Evolutionary conservation across 2,113 vertebrate genomes (phyloP).

Genomic region (Petroica traversi): DNA sequence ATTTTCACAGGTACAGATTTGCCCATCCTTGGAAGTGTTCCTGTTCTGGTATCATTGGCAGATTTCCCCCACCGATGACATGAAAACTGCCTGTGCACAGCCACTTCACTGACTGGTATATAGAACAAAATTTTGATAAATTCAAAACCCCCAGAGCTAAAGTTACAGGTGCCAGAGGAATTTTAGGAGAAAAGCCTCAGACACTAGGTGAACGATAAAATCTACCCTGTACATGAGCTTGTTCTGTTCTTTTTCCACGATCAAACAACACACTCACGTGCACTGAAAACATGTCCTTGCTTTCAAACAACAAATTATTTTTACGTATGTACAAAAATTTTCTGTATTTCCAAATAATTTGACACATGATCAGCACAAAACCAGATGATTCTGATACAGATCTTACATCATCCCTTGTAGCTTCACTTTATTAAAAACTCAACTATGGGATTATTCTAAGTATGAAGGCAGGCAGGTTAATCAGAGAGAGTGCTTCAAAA

Average conservation of each 20-base stretch:
- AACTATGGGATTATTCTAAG: background rate
- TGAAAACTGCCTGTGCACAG: background rate
- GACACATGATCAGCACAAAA: background rate
- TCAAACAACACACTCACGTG: background rate
- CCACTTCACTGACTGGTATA: background rate
- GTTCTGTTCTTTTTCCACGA: background rate
- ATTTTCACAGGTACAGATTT: background rate
- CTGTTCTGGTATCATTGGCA: background rate
- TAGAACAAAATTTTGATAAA: background rate
- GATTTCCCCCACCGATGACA: background rate
- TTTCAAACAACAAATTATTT: background rate
- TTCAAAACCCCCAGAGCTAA: background rate
- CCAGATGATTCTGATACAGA: background rate
- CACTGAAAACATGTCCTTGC: background rate
- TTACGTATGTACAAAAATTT: background rate
- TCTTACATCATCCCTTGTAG: background rate
- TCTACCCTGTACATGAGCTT: background rate
- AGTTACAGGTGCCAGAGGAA: background rate
- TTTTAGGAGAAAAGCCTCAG: background rate
- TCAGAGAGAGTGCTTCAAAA: background rate
- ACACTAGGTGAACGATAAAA: background rate
- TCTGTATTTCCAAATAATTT: background rate
- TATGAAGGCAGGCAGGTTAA: background rate
- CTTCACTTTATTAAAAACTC: background rate
- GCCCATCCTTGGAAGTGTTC: background rate